A percentile compares a stretch with the other conserved stretches of the same genome.
phyloP scores from a whole-genome alignment of 2,797 vertebrate genomes.

The Phaenicophaeus curvirostris region DNA sequence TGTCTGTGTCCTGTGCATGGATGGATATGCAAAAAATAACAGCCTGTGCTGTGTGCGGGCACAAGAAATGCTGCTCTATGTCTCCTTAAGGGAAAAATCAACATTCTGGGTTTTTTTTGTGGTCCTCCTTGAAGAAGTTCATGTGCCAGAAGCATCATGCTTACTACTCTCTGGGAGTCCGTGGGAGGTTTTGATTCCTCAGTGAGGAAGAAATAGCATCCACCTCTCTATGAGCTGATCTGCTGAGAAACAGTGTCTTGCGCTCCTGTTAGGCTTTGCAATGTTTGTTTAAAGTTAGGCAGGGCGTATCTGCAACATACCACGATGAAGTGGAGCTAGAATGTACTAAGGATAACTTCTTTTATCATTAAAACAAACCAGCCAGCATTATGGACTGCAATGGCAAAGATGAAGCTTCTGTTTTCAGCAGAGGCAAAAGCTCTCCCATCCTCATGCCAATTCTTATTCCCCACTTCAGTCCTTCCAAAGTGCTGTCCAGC shows the following conservation, averaged over 20 bases:
- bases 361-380: background rate
- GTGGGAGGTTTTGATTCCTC: background rate
- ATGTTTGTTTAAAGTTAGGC: background rate
- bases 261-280: background rate
- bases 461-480: background rate
- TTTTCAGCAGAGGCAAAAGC: background rate
- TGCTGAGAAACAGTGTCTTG: background rate
- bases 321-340: background rate
- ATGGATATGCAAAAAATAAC: background rate
- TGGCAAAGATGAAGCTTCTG: background rate
- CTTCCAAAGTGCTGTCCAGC: background rate
- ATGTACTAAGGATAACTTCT: background rate
- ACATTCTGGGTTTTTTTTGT: background rate
- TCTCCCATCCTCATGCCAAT: background rate
- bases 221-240: background rate
- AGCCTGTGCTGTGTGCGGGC: background rate
- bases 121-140: background rate
- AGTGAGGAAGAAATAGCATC: background rate
- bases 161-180: conserved; percentile 1
- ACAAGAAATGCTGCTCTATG: background rate
- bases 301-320: background rate
- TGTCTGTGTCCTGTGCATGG: background rate
- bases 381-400: background rate
- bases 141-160: background rate
- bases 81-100: background rate